These are phyloP conservation scores for Ceuthmochares aereus DNA, from an alignment of 2,113 vertebrate species.

Conservation along the genomic window DNA sequence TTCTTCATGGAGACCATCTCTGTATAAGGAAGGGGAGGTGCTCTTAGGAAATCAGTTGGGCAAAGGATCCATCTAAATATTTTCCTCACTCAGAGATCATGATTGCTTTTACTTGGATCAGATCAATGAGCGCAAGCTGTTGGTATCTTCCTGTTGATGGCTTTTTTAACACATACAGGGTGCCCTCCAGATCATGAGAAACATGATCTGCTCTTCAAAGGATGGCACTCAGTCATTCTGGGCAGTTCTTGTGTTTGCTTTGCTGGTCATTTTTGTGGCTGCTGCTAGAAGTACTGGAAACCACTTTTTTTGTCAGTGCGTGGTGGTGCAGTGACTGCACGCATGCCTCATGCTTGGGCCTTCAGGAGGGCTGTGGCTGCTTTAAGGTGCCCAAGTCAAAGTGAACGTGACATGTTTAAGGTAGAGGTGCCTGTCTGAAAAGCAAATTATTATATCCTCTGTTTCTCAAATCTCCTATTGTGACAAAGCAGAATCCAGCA, in stretches of 20 bases:
- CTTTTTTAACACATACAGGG: neutral
- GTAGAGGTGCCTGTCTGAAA: neutral
- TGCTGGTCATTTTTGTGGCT: accelerated
- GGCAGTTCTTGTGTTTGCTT: neutral
- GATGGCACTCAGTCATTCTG: neutral
- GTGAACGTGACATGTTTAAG: neutral
- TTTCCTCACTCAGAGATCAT: neutral
- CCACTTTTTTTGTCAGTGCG: neutral
- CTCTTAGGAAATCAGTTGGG: neutral
- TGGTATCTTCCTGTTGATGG: neutral
- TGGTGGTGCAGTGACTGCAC: neutral
- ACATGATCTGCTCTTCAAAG: neutral
- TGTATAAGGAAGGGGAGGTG: too few species aligned
- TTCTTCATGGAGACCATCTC: neutral
- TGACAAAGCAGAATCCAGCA: neutral
- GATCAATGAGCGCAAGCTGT: neutral
- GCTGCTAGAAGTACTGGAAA: neutral
- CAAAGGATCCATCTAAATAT: neutral
- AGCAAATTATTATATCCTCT: neutral
- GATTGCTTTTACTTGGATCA: neutral
- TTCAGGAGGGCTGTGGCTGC: neutral
- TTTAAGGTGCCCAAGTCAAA: neutral
- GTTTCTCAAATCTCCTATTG: neutral
- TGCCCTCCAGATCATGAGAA: neutral
- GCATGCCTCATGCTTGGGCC: accelerated